These are phyloP conservation scores for Apamea epomidion DNA, from an alignment of 2,888 invertebrate genomes.

Conservation along the genomic window DNA sequence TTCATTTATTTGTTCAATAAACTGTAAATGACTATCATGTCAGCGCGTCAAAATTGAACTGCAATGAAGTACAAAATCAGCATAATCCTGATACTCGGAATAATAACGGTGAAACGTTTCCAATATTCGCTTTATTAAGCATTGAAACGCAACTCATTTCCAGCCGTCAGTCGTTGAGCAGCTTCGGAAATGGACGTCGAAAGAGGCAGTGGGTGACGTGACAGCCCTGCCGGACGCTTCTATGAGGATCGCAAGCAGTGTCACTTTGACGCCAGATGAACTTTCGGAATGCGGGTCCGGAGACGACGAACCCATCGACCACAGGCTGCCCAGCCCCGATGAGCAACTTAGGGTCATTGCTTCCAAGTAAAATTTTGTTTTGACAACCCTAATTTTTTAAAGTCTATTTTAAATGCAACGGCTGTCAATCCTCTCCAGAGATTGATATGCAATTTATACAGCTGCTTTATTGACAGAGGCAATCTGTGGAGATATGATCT, in stretches of 20 bases:
- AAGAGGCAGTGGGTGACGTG: slow-evolving; percentile 95
- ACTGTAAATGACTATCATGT: slow-evolving; percentile 28
- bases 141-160: slow-evolving; percentile 61
- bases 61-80: slow-evolving; percentile 44
- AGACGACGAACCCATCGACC: slow-evolving; percentile 94
- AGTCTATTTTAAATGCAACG: slow-evolving; percentile 32
- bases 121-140: slow-evolving; percentile 56
- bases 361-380: slow-evolving; percentile 92
- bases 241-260: slow-evolving; percentile 92
- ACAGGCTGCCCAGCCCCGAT: slow-evolving; percentile 96
- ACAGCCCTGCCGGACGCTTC: slow-evolving; percentile 95
- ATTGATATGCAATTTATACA: slow-evolving; percentile 51
- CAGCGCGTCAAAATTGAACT: slow-evolving; percentile 35
- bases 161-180: slow-evolving; percentile 95
- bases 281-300: slow-evolving; percentile 90
- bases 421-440: slow-evolving; percentile 12
- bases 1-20: slow-evolving; percentile 20
- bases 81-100: slow-evolving; percentile 25
- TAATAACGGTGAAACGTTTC: slow-evolving; percentile 43
- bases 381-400: slow-evolving; percentile 31
- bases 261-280: slow-evolving; percentile 87
- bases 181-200: slow-evolving; percentile 96
- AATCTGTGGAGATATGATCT: slow-evolving; percentile 48
- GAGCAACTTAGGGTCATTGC: slow-evolving; percentile 96
- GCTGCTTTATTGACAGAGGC: slow-evolving; percentile 38